These are phyloP conservation scores for Phaenicophaeus curvirostris DNA, from an alignment of 2,797 vertebrate genomes.

Conservation along the genomic window DNA sequence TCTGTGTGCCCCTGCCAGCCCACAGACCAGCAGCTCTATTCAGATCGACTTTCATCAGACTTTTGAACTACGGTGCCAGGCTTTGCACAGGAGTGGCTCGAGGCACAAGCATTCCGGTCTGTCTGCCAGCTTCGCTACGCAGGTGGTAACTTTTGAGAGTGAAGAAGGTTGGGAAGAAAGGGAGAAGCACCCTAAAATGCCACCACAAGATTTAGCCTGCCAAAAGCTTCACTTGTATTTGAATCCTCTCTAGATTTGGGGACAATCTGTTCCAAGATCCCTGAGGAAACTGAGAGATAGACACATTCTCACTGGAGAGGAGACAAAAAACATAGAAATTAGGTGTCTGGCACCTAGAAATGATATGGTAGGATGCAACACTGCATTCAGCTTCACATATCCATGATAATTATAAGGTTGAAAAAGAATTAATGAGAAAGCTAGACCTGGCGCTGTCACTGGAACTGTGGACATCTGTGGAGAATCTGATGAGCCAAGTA, in stretches of 20 bases:
- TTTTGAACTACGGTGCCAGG: conserved; percentile 17
- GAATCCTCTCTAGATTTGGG: not conserved
- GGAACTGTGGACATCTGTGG: conserved; percentile 30
- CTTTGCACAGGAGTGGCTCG: conserved; percentile 16
- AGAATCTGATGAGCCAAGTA: conserved; percentile 59
- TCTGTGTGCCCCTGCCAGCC: not conserved
- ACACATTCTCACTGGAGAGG: not conserved
- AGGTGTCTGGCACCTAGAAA: conserved; percentile 61
- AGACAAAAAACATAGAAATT: conserved; percentile 2
- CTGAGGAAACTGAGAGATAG: not conserved
- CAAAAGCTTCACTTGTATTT: not conserved
- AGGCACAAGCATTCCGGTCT: not conserved
- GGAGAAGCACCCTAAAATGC: not conserved
- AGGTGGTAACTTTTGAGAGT: not conserved
- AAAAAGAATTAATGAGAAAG: conserved; percentile 57
- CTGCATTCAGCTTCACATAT: not conserved
- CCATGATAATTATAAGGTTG: conserved; percentile 48
- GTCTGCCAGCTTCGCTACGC: conserved; percentile 30
- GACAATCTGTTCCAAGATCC: not conserved
- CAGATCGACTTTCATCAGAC: not conserved
- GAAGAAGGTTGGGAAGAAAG: not conserved
- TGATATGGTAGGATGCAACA: conserved; percentile 25
- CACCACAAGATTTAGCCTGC: not conserved
- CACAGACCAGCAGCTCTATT: conserved; percentile 8
- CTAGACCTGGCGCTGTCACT: conserved; percentile 40